Base-by-base conservation (phyloP, 2,888 invertebrate species). In the Hypercompe scribonia region DNA sequence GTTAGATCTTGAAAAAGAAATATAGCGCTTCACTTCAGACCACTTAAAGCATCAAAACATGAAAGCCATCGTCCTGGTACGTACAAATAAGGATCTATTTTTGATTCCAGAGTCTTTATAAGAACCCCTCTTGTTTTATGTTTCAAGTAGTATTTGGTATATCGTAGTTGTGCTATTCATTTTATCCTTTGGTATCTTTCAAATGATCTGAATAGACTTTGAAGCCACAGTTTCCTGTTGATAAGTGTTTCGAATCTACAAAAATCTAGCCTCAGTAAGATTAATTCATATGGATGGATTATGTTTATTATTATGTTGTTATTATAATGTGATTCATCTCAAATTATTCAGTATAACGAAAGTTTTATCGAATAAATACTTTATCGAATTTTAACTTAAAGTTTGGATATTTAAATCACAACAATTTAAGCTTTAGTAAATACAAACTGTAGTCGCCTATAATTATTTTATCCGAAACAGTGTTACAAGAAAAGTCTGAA, bases 1-100 rank as follows among this genome's bases (percentile, higher is more conserved):
- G n/a, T n/a, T n/a, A n/a, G n/a, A n/a, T n/a, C 21, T 71, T n/a
- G 24, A 18, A 24, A 36, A 33, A 10, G 31, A 33, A 36, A 64
- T 24, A 28, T 24, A 68, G 36, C 31, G 64, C 21, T 54, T 33
- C 67, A 28, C 64, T 65, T 46, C 65, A 68, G 33, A 58, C 65
- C 54, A 65, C 54, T 50, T 21, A 68, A 42, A 66, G 28, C 31
- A 68, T 72, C 46, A 68, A 72, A 65, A 54, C 46, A 64, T 64
- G 28, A 65, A 68, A 65, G 68, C 46, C 50, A 39, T 24, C 31
- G n/a, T 34, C 24, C 28, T 28, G 21, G 21, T 65, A 8, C 24
- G 15, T 33, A 39, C 36, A 36, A 34, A 64, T 64, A 31, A 15
- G n/a, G 33, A 65, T 28, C 31, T 67, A 34, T 63, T 33, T 46